Conservation (phyloP, 2,113 vertebrate species). For the Micromys minutus region DNA sequence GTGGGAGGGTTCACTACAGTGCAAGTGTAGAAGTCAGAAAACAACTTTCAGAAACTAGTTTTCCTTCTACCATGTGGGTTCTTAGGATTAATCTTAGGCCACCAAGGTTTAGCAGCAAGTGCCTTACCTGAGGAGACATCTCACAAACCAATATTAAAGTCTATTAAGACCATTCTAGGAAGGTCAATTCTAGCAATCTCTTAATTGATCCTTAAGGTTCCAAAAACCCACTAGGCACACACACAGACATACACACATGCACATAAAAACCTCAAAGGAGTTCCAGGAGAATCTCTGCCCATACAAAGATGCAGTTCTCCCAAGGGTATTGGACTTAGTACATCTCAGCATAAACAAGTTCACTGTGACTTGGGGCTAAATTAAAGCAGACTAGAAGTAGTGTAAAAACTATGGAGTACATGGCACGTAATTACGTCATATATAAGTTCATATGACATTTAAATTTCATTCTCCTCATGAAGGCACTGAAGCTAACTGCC, state of each 20-base stretch:
- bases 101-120: not conserved
- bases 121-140: not conserved
- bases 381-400: not conserved
- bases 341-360: not conserved
- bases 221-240: not conserved
- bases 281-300: not conserved
- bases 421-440: not conserved
- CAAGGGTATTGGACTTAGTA: not conserved
- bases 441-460: slow-evolving; percentile 25
- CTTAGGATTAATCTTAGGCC: not conserved
- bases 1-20: not conserved
- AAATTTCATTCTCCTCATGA: slow-evolving; percentile 6
- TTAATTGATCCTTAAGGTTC: slow-evolving; percentile 15
- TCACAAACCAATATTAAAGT: not conserved
- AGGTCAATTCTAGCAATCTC: not conserved
- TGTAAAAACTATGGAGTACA: slow-evolving; percentile 30
- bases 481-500: not conserved
- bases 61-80: not conserved
- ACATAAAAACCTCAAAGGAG: not conserved
- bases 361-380: slow-evolving; percentile 39
- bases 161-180: slow-evolving; percentile 50
- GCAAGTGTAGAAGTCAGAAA: not conserved
- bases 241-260: not conserved
- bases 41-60: not conserved
- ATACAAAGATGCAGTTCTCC: not conserved